Percentiles rank a stretch among this genome's conserved stretches.
phyloP scores from a whole-genome alignment of 2,797 vertebrate species.

The Tadarida brasiliensis region DNA sequence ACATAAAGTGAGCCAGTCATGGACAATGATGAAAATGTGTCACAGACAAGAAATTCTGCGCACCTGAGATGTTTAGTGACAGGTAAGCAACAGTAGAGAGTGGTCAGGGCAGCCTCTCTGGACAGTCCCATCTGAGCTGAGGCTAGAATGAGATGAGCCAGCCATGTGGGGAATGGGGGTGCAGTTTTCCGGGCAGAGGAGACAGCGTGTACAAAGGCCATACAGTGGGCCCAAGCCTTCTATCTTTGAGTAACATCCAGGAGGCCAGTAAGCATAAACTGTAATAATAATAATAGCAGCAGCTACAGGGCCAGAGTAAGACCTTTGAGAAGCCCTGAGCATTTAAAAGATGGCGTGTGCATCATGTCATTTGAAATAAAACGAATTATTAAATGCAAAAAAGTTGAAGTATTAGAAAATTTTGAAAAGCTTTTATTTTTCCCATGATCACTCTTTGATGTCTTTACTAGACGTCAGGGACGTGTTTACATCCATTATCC shows the following conservation, averaged over 20 bases:
- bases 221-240: not conserved
- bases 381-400: not conserved
- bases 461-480: not conserved
- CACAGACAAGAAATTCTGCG: not conserved
- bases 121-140: not conserved
- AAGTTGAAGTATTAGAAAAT: not conserved
- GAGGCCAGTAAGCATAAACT: not conserved
- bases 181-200: not conserved
- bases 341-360: not conserved
- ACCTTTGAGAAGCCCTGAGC: not conserved
- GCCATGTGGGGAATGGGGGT: not conserved
- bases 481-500: constrained; percentile 13
- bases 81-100: not conserved
- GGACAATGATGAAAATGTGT: not conserved
- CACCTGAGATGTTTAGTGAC: not conserved
- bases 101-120: not conserved
- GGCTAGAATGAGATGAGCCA: not conserved
- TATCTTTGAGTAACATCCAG: not conserved
- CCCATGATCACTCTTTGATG: not conserved
- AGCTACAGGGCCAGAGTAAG: not conserved
- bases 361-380: constrained; percentile 13
- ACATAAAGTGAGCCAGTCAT: not conserved
- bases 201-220: not conserved
- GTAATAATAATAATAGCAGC: not conserved
- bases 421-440: not conserved